Base-by-base conservation (phyloP, 1,140 invertebrate genomes). In the Bathynomus jamesi region DNA sequence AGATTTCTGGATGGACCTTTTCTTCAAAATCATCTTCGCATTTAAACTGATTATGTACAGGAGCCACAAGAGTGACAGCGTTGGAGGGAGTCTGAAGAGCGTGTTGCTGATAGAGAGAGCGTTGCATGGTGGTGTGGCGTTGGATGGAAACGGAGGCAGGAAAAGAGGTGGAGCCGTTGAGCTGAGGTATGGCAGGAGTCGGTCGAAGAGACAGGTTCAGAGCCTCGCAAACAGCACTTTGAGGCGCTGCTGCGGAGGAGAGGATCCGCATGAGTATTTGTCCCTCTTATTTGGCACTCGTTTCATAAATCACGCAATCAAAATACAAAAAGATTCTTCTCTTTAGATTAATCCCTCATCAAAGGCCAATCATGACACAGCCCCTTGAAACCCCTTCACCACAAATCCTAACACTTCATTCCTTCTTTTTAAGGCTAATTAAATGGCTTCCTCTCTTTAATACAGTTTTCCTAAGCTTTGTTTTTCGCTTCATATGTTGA, bases 201-300 rank as follows among this genome's bases (percentile, higher is more conserved):
- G 67, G 25, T 61, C 67, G 46, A 25, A 69, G 53, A 61, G 67
- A 69, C 67, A 69, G 46, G 31, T 69, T 69, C 46, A 69, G 67
- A 21, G 67, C 67, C 67, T 69, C 67, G 31, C 67, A 69, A 69
- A 53, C 67, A 61, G 67, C 67, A 60, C 21, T 53, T 53, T 53
- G 40, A 53, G 40, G 40, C 40, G 61, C 67, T 69, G 67, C 67
- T 28, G 67, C 46, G 60, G 28, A 28, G 61, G 67, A 69, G 67
- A 69, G 40, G 40, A 53, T 21, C 40, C 40, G 40, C 40, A 53
- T 53, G 40, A 53, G 40, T 53, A 53, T 53, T 53, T 11, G 21
- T 11, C 11, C 13, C 40, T 53, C 21, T 21, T 53, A 53, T 1
- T n/a, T 53, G 5, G 40, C 40, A 53, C 40, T 53, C 40, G 21